These are phyloP conservation scores for Epizoanthus fatuus DNA, from an alignment of 92 coral and sea anemone genomes.

Conservation along the genomic window DNA sequence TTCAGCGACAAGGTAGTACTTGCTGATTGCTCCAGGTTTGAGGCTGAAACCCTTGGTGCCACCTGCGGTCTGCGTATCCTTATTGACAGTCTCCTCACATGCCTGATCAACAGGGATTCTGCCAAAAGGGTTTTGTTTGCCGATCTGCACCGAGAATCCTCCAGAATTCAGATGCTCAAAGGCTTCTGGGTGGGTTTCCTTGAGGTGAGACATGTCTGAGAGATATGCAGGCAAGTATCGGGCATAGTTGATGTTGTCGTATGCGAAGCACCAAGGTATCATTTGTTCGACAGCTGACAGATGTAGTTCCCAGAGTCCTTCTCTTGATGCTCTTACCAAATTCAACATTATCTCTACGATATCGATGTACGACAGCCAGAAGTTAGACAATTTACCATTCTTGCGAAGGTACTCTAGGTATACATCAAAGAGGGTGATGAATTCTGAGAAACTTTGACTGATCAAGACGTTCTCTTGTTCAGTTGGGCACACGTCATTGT, in stretches of 20 bases:
- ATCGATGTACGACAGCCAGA: conserved; percentile 75
- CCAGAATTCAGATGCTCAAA: conserved; percentile 10
- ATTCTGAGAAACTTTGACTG: conserved; percentile 40
- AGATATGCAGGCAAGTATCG: conserved; percentile 62
- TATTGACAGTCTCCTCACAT: conserved; percentile 67
- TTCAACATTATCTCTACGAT: conserved; percentile 62
- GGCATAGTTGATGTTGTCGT: conserved; percentile 72
- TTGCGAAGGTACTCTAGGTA: conserved; percentile 48
- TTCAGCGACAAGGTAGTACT: conserved; percentile 59
- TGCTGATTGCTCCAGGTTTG: conserved; percentile 54
- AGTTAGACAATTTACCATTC: conserved; percentile 36
- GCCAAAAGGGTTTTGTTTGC: conserved; percentile 45
- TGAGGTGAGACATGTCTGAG: conserved; percentile 27
- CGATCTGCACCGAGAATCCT: conserved; percentile 65
- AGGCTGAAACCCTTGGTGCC: conserved; percentile 72
- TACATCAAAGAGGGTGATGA: conserved; percentile 42
- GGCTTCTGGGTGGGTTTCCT: conserved; percentile 45
- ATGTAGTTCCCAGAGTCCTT: conserved; percentile 71
- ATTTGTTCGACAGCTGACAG: conserved; percentile 67
- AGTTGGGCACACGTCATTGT: conserved; percentile 41
- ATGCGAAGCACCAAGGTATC: conserved; percentile 75
- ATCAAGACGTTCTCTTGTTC: conserved; percentile 52
- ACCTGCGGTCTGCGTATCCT: conserved; percentile 63
- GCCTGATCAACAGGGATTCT: conserved; percentile 59
- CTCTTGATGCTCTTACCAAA: conserved; percentile 72